phyloP scores from a whole-genome alignment of 2,888 invertebrate genomes.

The Diaperis boleti region DNA sequence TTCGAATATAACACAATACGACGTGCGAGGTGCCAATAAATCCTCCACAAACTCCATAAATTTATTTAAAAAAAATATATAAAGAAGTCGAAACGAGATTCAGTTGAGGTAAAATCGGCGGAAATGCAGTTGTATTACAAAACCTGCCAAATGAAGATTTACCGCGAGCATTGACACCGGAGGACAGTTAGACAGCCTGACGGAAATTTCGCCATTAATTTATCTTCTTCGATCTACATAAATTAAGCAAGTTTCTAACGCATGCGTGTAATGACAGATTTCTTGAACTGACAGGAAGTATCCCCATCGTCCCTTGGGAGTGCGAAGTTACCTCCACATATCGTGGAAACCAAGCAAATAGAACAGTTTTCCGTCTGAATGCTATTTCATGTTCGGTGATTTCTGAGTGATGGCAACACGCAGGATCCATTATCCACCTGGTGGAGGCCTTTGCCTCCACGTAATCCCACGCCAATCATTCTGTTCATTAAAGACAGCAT shows the following conservation, averaged over 20 bases:
- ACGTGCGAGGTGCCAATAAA: not conserved
- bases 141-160: not conserved
- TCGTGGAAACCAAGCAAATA: conserved; percentile 33
- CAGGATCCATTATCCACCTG: conserved; percentile 61
- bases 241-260: too few species aligned
- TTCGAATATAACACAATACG: not conserved
- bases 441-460: conserved; percentile 50
- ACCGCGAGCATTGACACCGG: not conserved
- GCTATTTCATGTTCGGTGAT: conserved; percentile 59
- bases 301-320: conserved; percentile 26
- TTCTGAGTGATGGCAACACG: conserved; percentile 60
- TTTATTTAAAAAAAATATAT: not conserved
- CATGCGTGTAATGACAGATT: not conserved
- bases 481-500: conserved; percentile 53
- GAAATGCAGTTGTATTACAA: not conserved
- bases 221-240: not conserved
- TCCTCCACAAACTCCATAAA: not conserved
- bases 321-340: conserved; percentile 16
- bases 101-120: not conserved
- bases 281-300: conserved; percentile 14
- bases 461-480: conserved; percentile 57
- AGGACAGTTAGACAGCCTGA: not conserved
- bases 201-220: not conserved
- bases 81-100: not conserved
- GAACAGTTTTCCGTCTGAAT: conserved; percentile 55